Percentiles rank a stretch among this genome's conserved stretches.
Evolutionary conservation across 2,888 invertebrate genomes (phyloP).

Genomic region (Marasmarcha lunaedactyla): DNA sequence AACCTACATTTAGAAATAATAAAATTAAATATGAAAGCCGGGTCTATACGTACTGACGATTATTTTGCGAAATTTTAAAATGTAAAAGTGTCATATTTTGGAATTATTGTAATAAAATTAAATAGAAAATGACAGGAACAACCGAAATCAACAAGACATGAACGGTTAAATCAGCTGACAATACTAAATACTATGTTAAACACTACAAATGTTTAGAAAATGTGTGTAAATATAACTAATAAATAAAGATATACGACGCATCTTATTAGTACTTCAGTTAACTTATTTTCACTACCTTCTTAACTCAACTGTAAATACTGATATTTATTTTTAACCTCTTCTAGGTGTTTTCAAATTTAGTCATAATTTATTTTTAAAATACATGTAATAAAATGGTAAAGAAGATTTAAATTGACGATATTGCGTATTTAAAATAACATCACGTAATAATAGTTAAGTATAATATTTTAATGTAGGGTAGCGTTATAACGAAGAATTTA

Average conservation of each 20-base stretch:
- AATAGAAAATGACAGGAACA: no score
- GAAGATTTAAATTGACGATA: no score
- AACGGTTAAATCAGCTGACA: conserved; percentile 48
- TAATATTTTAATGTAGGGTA: conserved; percentile 22
- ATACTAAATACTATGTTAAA: conserved; percentile 58
- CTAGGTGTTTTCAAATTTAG: neutral
- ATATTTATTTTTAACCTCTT: no score
- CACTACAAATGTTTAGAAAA: conserved; percentile 49
- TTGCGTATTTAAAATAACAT: no score
- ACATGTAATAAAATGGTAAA: neutral
- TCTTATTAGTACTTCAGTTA: conserved; percentile 22
- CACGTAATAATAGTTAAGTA: no score
- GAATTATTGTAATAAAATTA: conserved; percentile 22
- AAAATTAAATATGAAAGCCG: no score
- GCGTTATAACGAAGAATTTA: conserved; percentile 24
- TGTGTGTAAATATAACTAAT: conserved; percentile 37
- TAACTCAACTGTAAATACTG: conserved; percentile 49
- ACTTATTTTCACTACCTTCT: conserved; percentile 41
- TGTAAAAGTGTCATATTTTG: no score
- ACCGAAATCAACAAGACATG: no score
- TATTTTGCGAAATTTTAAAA: conserved; percentile 16
- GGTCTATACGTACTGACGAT: conserved; percentile 21
- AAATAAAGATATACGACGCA: conserved; percentile 61
- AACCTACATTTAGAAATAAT: no score
- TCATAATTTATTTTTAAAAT: conserved; percentile 2